phyloP scores from a whole-genome alignment of 1,140 invertebrate genomes.

The Teleopsis dalmanni region DNA sequence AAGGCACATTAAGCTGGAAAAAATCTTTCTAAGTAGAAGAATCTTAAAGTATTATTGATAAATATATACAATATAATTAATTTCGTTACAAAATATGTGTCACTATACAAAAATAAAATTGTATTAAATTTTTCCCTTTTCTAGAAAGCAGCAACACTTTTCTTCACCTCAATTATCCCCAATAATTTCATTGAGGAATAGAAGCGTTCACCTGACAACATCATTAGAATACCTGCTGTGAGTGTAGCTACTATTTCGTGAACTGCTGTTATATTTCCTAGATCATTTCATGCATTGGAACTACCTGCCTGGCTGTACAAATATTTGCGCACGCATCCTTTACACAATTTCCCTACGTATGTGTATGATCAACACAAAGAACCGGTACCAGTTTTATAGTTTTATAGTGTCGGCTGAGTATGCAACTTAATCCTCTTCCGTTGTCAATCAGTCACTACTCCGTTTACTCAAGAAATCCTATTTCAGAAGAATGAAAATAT shows the following conservation, averaged over 20 bases:
- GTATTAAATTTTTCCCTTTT: too few relatives aligned
- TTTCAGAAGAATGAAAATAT: slow-evolving; percentile 38
- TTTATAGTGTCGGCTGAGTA: neutral
- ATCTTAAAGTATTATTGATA: too few relatives aligned
- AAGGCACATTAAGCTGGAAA: too few relatives aligned
- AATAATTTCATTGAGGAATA: too few relatives aligned
- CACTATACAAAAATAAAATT: too few relatives aligned
- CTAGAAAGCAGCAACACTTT: too few relatives aligned
- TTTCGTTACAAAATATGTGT: too few relatives aligned
- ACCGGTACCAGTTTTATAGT: neutral
- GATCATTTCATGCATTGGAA: neutral
- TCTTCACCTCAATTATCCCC: too few relatives aligned
- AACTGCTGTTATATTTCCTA: neutral
- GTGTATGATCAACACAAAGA: neutral
- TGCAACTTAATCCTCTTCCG: slow-evolving; percentile 10
- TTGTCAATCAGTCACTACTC: slow-evolving; percentile 28
- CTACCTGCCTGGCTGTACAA: neutral
- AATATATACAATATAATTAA: too few relatives aligned
- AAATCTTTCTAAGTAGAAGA: too few relatives aligned
- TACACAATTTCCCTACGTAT: neutral
- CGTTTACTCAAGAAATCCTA: slow-evolving; percentile 11
- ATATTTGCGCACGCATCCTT: slow-evolving; percentile 8
- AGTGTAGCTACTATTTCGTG: neutral
- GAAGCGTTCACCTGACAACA: slow-evolving; percentile 4
- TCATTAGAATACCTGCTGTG: slow-evolving; percentile 2